Evolutionary conservation across 2,797 vertebrate species (phyloP).

Genomic region (Rhynchonycteris naso): DNA sequence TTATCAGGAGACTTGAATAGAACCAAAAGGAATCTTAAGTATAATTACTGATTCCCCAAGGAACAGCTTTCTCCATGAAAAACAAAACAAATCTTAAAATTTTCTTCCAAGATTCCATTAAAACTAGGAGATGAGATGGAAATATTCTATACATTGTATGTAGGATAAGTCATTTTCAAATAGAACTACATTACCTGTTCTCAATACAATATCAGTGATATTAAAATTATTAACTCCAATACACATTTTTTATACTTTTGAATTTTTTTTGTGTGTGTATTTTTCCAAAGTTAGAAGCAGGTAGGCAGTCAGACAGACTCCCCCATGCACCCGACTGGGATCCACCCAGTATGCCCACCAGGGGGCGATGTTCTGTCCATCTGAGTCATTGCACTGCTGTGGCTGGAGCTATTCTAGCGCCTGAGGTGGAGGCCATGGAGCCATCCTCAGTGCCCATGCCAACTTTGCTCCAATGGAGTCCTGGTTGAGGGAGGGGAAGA

Average conservation of each 20-base stretch:
- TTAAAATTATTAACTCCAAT: constrained; percentile 46
- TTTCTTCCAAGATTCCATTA: constrained; percentile 34
- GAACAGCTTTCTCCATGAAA: background rate
- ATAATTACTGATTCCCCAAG: background rate
- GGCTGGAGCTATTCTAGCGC: too few relatives aligned
- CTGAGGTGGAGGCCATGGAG: too few relatives aligned
- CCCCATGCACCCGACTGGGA: too few relatives aligned
- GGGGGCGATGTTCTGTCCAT: too few relatives aligned
- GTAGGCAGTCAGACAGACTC: too few relatives aligned
- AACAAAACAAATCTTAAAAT: constrained; percentile 34
- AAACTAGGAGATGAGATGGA: constrained; percentile 11
- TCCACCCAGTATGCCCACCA: too few relatives aligned
- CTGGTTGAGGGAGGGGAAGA: too few relatives aligned
- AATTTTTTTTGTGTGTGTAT: too few relatives aligned
- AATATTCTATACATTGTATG: background rate
- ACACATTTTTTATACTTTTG: background rate
- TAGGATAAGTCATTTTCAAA: constrained; percentile 43
- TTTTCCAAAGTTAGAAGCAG: too few relatives aligned
- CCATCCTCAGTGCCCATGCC: too few relatives aligned
- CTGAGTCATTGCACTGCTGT: too few relatives aligned
- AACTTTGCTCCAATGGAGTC: too few relatives aligned
- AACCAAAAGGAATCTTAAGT: background rate
- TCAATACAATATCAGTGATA: constrained; percentile 13
- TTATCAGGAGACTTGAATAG: constrained; percentile 36
- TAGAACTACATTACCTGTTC: constrained; percentile 11